Base-by-base conservation (phyloP, 2,113 vertebrate genomes). In the Clupea harengus region DNA sequence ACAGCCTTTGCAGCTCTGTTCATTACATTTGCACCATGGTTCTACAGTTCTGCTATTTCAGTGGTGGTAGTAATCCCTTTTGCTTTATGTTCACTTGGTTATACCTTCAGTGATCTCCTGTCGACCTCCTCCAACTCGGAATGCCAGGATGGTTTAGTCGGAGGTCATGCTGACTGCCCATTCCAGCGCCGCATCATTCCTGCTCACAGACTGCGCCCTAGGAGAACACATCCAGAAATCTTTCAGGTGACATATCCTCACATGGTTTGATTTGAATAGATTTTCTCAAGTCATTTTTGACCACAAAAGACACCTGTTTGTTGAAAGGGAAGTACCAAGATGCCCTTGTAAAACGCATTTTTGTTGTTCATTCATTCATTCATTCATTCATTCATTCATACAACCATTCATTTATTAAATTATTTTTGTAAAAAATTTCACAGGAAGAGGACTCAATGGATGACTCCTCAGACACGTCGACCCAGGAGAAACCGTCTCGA, bases 61-160 rank as follows among this genome's bases (percentile, higher is more conserved):
- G 54, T 18, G 47, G 1, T 60, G 7, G 28, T 28, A 25, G 8
- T 28, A 11, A 28, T 25, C 10, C 44, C 32, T 17, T 72, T 17
- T 7, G 28, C 52, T 32, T 85, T 18, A 11, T 52, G 15, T 81
- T 57, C 82, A 10, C 78, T 18, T 13, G n/a, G 84, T 78, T 78
- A 4, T 32, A 39, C 54, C 84, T 81, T 81, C 91, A 99, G 97
- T 89, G 97, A 98, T 91, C 91, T 96, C 32, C 96, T 96, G 81
- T 96, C 96, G 83, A 97, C 97, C 15, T 98, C 97, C 17, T 97
- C 97, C 39, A 99, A 97, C 88, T 97, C 96, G 0, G 97, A 97
- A 91, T 96, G 97, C 87, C 97, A 97, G 84, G 97, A 97, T 0
- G 96, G 93, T 0, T 92, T 96, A 84, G 97, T 90, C 0, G 96